These are phyloP conservation scores for Epirrhoe tristata DNA, from an alignment of 2,888 invertebrate genomes.

Conservation along the genomic window DNA sequence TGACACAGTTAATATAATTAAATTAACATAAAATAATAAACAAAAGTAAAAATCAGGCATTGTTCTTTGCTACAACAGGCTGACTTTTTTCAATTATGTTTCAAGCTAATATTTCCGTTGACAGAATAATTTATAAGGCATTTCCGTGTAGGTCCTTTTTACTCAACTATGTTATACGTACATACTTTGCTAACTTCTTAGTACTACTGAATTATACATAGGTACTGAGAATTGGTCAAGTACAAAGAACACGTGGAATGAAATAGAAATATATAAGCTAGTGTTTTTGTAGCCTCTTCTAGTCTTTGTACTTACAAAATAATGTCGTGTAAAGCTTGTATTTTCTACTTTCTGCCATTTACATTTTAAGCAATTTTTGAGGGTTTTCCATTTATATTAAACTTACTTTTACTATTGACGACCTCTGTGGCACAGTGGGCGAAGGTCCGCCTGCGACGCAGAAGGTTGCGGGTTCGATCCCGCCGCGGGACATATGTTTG, in stretches of 20 bases:
- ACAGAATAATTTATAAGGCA: conserved; percentile 4
- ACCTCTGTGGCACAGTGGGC: too few relatives aligned
- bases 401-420: too few relatives aligned
- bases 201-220: neutral
- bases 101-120: neutral
- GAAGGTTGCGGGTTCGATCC: too few relatives aligned
- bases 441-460: too few relatives aligned
- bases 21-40: neutral
- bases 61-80: neutral
- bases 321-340: too few relatives aligned
- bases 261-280: neutral
- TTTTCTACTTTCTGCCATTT: too few relatives aligned
- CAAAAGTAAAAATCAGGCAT: neutral
- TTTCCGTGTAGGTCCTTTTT: neutral
- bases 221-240: neutral
- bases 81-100: neutral
- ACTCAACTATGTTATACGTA: neutral
- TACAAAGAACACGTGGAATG: neutral
- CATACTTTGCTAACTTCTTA: neutral
- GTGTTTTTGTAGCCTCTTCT: neutral
- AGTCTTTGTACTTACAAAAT: too few relatives aligned
- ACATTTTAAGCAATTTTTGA: too few relatives aligned
- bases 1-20: too few relatives aligned
- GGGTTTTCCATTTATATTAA: too few relatives aligned
- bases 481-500: too few relatives aligned